phyloP scores from a whole-genome alignment of 2,797 vertebrate genomes.

The Tenualosa thibaudeaui region DNA sequence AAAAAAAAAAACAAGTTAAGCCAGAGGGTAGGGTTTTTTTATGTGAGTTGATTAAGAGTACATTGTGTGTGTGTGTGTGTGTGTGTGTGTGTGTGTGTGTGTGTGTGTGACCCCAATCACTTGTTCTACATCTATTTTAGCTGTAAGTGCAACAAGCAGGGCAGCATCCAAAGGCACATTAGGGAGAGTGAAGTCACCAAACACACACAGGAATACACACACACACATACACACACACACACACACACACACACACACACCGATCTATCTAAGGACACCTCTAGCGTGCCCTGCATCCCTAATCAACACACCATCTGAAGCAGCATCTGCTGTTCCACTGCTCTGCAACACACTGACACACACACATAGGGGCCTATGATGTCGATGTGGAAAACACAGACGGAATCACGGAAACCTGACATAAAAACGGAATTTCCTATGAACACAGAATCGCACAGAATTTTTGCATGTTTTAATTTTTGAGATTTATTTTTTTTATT shows the following conservation, averaged over 20 bases:
- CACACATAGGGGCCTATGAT: not conserved
- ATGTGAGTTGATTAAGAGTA: not conserved
- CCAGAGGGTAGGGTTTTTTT: no score
- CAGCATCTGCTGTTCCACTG: not conserved
- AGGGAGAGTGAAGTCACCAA: constrained; percentile 8
- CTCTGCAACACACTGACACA: not conserved
- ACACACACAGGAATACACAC: not conserved
- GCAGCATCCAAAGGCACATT: not conserved
- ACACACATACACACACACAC: constrained; percentile 23
- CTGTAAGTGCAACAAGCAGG: not conserved
- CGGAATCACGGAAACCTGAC: no score
- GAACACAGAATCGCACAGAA: no score
- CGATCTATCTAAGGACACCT: constrained; percentile 36
- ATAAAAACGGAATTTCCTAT: no score
- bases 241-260: constrained; percentile 18
- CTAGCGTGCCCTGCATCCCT: constrained; percentile 31
- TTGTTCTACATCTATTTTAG: constrained; percentile 11
- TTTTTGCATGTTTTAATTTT: no score
- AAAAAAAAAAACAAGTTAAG: no score
- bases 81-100: not conserved
- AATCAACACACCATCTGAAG: constrained; percentile 26
- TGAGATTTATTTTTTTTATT: no score
- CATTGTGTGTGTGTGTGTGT: not conserved
- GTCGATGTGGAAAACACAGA: no score
- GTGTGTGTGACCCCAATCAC: not conserved